Conservation (phyloP, 2,797 vertebrate species). For the Etheostoma perlongum region DNA sequence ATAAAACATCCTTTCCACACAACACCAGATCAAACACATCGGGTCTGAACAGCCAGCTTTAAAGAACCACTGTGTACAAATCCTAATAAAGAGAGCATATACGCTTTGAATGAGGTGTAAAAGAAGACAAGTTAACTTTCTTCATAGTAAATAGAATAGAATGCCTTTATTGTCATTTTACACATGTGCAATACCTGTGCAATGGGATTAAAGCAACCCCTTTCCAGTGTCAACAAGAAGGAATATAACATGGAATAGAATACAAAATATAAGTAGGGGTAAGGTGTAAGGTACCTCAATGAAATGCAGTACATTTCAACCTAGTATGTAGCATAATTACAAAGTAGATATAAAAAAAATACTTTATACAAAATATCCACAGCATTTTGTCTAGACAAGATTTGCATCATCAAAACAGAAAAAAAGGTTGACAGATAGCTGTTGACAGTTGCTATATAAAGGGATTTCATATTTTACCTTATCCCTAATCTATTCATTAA, state of each 20-base stretch:
- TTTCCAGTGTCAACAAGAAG: too few relatives aligned
- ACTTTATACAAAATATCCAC: background rate
- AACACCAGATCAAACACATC: background rate
- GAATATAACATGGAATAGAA: too few relatives aligned
- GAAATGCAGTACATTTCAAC: background rate
- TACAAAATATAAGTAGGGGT: too few relatives aligned
- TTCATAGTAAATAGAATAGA: too few relatives aligned
- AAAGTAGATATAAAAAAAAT: background rate
- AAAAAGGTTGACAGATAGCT: background rate
- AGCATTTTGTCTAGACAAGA: background rate
- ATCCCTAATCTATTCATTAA: background rate
- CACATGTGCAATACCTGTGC: too few relatives aligned
- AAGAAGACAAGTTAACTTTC: background rate
- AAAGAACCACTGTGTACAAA: background rate
- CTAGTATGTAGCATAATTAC: background rate
- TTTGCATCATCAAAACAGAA: background rate
- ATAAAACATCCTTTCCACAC: background rate
- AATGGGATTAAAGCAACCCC: too few relatives aligned
- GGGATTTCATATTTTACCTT: background rate
- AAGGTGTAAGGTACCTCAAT: background rate
- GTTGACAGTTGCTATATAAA: background rate
- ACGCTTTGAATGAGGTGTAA: too few relatives aligned
- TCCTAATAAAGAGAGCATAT: too few relatives aligned
- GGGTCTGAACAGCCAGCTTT: background rate
- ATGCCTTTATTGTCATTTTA: too few relatives aligned